phyloP scores from a whole-genome alignment of 2,888 invertebrate species.

The Dasypogon diadema region DNA sequence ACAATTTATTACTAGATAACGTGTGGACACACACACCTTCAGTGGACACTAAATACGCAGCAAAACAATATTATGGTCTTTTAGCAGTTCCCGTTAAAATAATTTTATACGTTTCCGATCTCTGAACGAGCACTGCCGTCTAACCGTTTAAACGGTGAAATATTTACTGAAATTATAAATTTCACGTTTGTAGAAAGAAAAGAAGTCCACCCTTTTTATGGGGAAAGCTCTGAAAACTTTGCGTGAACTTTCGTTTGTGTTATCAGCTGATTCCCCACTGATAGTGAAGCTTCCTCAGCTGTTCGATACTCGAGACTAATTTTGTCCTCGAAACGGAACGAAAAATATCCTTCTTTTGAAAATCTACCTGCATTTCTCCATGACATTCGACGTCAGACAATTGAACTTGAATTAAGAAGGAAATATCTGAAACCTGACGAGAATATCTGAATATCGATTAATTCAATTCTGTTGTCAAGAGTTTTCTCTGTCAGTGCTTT shows the following conservation, averaged over 20 bases:
- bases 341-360: not conserved
- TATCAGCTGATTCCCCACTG: slow-evolving; percentile 32
- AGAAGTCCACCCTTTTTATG: not conserved
- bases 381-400: not conserved
- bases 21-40: slow-evolving; percentile 17
- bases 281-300: slow-evolving; percentile 37
- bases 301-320: not conserved
- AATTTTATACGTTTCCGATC: not conserved
- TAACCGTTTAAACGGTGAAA: not conserved
- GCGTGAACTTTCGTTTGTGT: not conserved
- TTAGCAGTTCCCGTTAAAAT: not conserved
- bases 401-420: not conserved
- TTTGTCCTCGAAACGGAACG: not conserved
- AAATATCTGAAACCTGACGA: not conserved
- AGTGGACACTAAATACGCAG: not conserved
- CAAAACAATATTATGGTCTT: not conserved
- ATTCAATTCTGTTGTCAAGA: too few relatives aligned
- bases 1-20: slow-evolving; percentile 23
- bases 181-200: not conserved
- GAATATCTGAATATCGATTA: too few relatives aligned
- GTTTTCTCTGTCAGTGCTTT: too few relatives aligned
- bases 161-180: slow-evolving; percentile 11
- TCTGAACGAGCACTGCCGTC: not conserved
- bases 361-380: not conserved
- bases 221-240: slow-evolving; percentile 6